A percentile compares a stretch with the other conserved stretches of the same genome.
Evolutionary conservation across 2,113 vertebrate species (phyloP).

Genomic region (Nesoenas mayeri): DNA sequence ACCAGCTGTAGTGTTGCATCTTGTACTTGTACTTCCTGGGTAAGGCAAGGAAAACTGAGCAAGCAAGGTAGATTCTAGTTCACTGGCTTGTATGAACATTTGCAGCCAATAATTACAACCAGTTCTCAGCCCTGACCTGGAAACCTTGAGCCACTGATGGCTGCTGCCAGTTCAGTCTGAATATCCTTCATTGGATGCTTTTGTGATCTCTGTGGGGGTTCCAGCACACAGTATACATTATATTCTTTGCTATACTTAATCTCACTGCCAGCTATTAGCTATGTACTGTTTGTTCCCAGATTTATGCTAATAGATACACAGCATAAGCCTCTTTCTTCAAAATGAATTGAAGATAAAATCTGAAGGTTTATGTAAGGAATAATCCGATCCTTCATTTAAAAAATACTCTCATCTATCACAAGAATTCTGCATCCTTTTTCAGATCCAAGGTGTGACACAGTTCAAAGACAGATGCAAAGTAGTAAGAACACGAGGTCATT

Average conservation of each 20-base stretch:
- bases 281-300: not conserved
- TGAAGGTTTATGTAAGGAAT: not conserved
- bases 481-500: not conserved
- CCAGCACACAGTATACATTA: not conserved
- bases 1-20: not conserved
- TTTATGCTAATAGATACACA: not conserved
- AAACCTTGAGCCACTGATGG: not conserved
- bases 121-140: not conserved
- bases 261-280: not conserved
- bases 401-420: not conserved
- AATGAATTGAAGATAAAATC: not conserved
- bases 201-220: not conserved
- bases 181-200: not conserved
- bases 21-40: not conserved
- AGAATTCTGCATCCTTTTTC: not conserved
- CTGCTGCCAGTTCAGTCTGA: not conserved
- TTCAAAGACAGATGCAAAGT: not conserved
- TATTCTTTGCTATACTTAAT: not conserved
- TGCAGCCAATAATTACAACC: not conserved
- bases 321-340: not conserved
- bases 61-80: not conserved
- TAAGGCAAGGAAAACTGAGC: not conserved
- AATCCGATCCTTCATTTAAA: not conserved
- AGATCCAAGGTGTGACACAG: not conserved
- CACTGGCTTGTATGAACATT: rapidly evolving